phyloP scores from a whole-genome alignment of 2,113 vertebrate species.

The Noturus placidus region DNA sequence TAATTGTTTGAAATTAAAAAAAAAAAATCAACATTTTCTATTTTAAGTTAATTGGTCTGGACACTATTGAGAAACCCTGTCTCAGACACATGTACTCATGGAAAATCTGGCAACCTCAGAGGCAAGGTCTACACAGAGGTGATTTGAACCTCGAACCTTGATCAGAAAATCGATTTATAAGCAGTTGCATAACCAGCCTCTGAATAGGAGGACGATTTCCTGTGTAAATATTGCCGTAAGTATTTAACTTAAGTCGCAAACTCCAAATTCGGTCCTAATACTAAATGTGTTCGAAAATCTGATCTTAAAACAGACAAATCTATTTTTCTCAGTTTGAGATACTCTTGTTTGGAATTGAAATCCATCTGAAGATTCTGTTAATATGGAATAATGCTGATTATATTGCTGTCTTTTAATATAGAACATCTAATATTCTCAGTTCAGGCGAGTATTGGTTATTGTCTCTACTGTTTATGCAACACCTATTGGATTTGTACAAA shows the following conservation, averaged over 20 bases:
- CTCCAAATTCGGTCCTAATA: background rate
- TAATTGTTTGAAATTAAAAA: background rate
- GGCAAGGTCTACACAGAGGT: background rate
- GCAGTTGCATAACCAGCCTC: background rate
- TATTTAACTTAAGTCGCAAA: too few relatives aligned
- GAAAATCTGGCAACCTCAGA: background rate
- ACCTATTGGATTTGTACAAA: background rate
- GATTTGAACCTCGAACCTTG: too few relatives aligned
- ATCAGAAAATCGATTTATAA: background rate
- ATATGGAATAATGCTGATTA: background rate
- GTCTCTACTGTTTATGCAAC: background rate
- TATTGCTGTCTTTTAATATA: background rate
- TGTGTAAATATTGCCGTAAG: background rate
- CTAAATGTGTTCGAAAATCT: background rate
- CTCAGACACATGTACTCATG: background rate
- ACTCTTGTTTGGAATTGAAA: background rate
- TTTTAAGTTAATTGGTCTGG: background rate
- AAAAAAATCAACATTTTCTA: background rate
- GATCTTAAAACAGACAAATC: background rate
- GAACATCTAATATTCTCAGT: background rate
- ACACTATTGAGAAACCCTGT: background rate
- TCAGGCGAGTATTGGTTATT: background rate
- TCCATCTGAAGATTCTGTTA: background rate
- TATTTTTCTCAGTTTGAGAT: background rate
- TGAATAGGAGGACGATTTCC: background rate